Evolutionary conservation across 2,888 invertebrate genomes (phyloP).

Genomic region (Acanthosepion lycidas): DNA sequence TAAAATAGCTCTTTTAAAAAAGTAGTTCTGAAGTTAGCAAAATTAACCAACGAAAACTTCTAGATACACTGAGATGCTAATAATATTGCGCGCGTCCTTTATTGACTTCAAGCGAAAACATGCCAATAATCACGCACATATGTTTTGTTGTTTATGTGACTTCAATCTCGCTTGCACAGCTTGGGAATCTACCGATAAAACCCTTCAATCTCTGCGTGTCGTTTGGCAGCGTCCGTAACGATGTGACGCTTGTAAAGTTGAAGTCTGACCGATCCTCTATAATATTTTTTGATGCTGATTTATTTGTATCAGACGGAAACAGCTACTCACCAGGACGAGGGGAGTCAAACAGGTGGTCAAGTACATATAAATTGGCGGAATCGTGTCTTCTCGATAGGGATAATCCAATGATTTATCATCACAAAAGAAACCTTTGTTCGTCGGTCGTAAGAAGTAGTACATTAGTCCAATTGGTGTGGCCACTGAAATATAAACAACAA

Average conservation of each 20-base stretch:
- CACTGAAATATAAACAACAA: constrained; percentile 54
- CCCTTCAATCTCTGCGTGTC: neutral
- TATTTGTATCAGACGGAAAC: neutral
- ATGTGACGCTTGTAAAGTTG: neutral
- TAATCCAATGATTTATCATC: constrained; percentile 92
- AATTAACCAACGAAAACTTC: too few relatives aligned
- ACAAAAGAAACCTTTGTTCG: constrained; percentile 89
- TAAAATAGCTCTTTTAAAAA: too few relatives aligned
- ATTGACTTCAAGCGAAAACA: too few relatives aligned
- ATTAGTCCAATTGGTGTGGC: constrained; percentile 56
- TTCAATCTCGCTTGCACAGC: too few relatives aligned
- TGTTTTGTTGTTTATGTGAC: too few relatives aligned
- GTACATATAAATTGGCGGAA: constrained; percentile 62
- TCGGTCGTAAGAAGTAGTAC: constrained; percentile 57
- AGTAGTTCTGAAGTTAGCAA: too few relatives aligned
- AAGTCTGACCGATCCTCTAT: neutral
- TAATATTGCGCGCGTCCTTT: too few relatives aligned
- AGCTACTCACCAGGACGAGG: constrained; percentile 51
- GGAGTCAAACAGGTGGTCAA: constrained; percentile 55
- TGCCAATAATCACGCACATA: too few relatives aligned
- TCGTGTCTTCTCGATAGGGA: constrained; percentile 81
- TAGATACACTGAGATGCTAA: too few relatives aligned
- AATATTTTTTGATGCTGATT: neutral
- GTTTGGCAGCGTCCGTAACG: neutral
- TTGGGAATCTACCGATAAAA: too few relatives aligned